Percentiles rank a stretch among this genome's conserved stretches.
These are phyloP conservation scores for Andricus grossulariae DNA, from an alignment of 1,140 invertebrate genomes.

Conservation along the genomic window DNA sequence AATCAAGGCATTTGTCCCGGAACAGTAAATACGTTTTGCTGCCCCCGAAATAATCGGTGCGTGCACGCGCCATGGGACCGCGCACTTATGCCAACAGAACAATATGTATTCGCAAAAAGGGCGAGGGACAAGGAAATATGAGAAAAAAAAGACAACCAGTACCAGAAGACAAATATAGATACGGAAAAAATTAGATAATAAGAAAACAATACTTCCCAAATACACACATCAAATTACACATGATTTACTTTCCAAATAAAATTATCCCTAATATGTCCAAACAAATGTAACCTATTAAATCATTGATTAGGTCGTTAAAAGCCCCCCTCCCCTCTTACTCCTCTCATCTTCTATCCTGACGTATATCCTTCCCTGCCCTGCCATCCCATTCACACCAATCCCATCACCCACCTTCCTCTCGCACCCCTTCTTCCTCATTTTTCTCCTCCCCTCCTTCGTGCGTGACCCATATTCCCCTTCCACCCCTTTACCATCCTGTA, in stretches of 20 bases:
- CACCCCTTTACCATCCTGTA: too few relatives aligned
- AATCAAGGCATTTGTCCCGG: slow-evolving; percentile 71
- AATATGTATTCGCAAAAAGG: slow-evolving; percentile 27
- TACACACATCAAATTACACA: too few relatives aligned
- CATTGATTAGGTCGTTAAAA: too few relatives aligned
- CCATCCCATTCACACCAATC: too few relatives aligned
- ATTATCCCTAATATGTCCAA: slow-evolving; percentile 43
- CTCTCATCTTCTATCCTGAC: too few relatives aligned
- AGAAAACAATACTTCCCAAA: neutral
- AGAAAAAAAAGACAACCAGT: slow-evolving; percentile 28
- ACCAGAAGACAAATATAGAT: neutral
- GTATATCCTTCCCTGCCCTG: too few relatives aligned
- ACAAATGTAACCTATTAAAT: neutral
- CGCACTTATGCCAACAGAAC: slow-evolving; percentile 32
- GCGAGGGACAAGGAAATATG: slow-evolving; percentile 41
- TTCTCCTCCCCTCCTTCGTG: too few relatives aligned
- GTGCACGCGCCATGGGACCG: slow-evolving; percentile 39
- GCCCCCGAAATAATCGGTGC: slow-evolving; percentile 57
- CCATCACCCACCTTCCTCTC: too few relatives aligned
- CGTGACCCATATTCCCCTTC: too few relatives aligned
- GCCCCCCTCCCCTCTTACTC: too few relatives aligned
- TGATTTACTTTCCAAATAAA: slow-evolving; percentile 43
- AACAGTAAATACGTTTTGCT: slow-evolving; percentile 66
- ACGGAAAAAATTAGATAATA: neutral
- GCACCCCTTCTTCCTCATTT: too few relatives aligned